Conservation (phyloP, 2,797 vertebrate genomes). For the Cyprinella venusta region DNA sequence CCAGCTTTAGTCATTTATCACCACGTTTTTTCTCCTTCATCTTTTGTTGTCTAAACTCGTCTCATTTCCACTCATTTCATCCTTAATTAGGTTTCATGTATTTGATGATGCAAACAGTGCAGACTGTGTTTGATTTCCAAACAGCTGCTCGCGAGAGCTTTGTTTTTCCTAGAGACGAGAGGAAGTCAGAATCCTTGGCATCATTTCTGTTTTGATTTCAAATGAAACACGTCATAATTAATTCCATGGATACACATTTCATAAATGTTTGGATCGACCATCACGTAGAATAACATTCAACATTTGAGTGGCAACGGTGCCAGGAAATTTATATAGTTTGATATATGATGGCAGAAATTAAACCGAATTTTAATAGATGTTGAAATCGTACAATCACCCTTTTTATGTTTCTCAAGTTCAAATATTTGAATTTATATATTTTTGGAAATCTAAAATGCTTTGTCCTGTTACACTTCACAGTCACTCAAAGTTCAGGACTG, state of each 20-base stretch:
- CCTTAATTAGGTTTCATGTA: slow-evolving; percentile 35
- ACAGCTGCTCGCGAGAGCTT: slow-evolving; percentile 21
- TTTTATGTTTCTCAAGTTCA: neutral
- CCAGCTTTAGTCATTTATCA: slow-evolving; percentile 19
- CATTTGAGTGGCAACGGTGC: slow-evolving; percentile 42
- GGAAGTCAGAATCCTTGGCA: slow-evolving; percentile 30
- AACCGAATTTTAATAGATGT: neutral
- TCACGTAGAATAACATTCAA: slow-evolving; percentile 47
- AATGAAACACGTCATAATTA: slow-evolving; percentile 55
- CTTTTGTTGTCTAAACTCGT: slow-evolving; percentile 20
- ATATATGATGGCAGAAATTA: slow-evolving; percentile 24
- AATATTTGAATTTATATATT: neutral
- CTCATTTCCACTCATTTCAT: slow-evolving; percentile 27
- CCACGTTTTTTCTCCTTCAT: neutral
- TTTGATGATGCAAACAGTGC: slow-evolving; percentile 36
- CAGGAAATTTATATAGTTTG: slow-evolving; percentile 17
- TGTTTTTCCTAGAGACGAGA: slow-evolving; percentile 41
- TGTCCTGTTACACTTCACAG: neutral
- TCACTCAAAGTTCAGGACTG: neutral
- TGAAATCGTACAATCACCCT: neutral
- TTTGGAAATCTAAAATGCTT: neutral
- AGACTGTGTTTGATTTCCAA: slow-evolving; percentile 40
- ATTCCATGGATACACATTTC: slow-evolving; percentile 55
- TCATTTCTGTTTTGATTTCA: slow-evolving; percentile 53
- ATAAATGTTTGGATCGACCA: slow-evolving; percentile 51